A percentile compares a stretch with the other conserved stretches of the same genome.
Evolutionary conservation across 1,140 invertebrate species (phyloP).

Genomic region (Danaus plexippus): DNA sequence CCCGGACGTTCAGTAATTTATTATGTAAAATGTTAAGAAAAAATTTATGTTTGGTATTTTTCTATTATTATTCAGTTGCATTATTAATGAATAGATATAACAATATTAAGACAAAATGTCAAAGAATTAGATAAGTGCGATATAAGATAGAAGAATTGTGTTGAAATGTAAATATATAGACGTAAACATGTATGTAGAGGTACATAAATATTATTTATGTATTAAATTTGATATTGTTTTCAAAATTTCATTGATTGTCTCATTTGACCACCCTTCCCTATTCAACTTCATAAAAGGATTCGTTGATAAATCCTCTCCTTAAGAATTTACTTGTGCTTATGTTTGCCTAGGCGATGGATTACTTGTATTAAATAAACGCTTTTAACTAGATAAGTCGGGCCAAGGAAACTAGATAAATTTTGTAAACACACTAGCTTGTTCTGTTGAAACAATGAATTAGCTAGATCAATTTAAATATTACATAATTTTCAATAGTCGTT

Average conservation of each 20-base stretch:
- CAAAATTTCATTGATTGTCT: slow-evolving; percentile 63
- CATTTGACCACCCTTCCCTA: slow-evolving; percentile 27
- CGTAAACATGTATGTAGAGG: slow-evolving; percentile 67
- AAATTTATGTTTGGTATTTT: slow-evolving; percentile 47
- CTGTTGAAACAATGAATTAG: no score
- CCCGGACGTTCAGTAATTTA: slow-evolving; percentile 44
- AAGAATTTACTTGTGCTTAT: no score
- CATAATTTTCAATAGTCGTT: no score
- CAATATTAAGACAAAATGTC: slow-evolving; percentile 44
- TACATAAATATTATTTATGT: slow-evolving; percentile 71
- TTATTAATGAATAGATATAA: slow-evolving; percentile 42
- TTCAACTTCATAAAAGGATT: background rate
- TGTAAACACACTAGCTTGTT: no score
- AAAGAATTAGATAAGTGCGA: slow-evolving; percentile 47
- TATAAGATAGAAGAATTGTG: slow-evolving; percentile 50
- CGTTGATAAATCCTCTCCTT: no score
- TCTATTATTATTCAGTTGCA: slow-evolving; percentile 55
- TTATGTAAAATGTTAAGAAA: slow-evolving; percentile 57
- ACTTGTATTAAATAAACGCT: no score
- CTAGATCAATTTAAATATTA: no score
- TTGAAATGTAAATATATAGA: slow-evolving; percentile 70
- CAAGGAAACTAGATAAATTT: no score
- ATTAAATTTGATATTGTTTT: slow-evolving; percentile 72
- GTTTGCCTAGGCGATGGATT: no score
- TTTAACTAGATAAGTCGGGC: no score